Percentiles rank a stretch among this genome's conserved stretches.
Conservation (phyloP, 2,113 vertebrate species). For the Caloenas nicobarica region DNA sequence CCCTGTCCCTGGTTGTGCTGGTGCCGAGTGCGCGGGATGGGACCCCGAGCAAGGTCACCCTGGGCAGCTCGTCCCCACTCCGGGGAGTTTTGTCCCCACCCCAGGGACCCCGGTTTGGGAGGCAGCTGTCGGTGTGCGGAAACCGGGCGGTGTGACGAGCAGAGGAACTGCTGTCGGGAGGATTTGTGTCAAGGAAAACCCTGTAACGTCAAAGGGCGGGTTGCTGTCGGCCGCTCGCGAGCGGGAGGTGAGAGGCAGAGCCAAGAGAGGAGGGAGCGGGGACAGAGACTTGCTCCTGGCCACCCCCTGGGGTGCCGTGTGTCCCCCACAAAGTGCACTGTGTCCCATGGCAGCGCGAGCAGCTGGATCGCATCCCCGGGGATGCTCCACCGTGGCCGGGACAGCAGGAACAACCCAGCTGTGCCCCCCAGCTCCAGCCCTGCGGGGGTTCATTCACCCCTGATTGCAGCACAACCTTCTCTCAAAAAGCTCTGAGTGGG, state of each 20-base stretch:
- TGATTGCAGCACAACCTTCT: neutral
- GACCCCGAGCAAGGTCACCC: neutral
- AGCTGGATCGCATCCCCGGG: neutral
- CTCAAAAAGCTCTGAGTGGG: neutral
- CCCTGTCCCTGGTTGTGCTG: neutral
- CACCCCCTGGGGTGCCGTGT: too few relatives aligned
- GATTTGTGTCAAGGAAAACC: constrained; percentile 2
- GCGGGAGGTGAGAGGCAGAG: fast-evolving
- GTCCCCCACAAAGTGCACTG: too few relatives aligned
- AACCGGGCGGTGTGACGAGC: neutral
- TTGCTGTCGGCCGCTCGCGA: fast-evolving
- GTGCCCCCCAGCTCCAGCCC: neutral
- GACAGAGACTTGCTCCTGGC: too few relatives aligned
- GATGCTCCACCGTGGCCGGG: too few relatives aligned
- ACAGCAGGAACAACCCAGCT: neutral
- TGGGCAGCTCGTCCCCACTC: neutral
- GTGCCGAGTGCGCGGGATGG: neutral
- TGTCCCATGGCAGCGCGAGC: neutral
- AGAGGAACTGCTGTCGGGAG: neutral
- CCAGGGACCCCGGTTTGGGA: neutral
- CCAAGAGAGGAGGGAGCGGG: neutral
- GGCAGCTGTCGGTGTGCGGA: neutral
- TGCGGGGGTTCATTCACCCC: neutral
- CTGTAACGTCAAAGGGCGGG: neutral
- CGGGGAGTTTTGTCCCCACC: neutral